Evolutionary conservation across 2,888 invertebrate species (phyloP).

Genomic region (Rhopalosiphum nymphaeae): DNA sequence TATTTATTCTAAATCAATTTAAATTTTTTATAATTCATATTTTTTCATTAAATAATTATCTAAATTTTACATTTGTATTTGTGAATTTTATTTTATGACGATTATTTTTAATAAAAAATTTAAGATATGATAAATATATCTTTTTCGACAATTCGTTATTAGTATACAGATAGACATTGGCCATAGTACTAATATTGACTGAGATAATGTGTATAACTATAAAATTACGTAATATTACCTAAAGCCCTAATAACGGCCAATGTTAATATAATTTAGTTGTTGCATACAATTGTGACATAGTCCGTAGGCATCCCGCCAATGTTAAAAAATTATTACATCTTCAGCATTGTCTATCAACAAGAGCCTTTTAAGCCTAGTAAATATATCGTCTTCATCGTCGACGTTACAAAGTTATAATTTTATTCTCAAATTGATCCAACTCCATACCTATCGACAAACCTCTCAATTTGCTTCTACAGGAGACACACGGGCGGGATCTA

Average conservation of each 20-base stretch:
- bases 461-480: neutral
- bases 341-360: neutral
- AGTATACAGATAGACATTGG: neutral
- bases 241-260: neutral
- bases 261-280: neutral
- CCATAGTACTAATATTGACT: neutral
- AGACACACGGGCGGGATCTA: neutral
- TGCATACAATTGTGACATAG: neutral
- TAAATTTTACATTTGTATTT: neutral
- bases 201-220: neutral
- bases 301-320: neutral
- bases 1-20: neutral
- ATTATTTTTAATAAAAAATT: neutral
- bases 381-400: neutral
- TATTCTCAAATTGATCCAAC: neutral
- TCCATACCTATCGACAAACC: neutral
- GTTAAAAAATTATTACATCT: neutral
- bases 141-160: neutral
- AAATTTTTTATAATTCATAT: neutral
- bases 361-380: neutral
- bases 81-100: neutral
- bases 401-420: neutral
- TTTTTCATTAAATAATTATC: neutral
- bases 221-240: neutral
- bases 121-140: neutral